These are phyloP conservation scores for Butastur rufipennis DNA, from an alignment of 2,113 vertebrate genomes.

Conservation along the genomic window DNA sequence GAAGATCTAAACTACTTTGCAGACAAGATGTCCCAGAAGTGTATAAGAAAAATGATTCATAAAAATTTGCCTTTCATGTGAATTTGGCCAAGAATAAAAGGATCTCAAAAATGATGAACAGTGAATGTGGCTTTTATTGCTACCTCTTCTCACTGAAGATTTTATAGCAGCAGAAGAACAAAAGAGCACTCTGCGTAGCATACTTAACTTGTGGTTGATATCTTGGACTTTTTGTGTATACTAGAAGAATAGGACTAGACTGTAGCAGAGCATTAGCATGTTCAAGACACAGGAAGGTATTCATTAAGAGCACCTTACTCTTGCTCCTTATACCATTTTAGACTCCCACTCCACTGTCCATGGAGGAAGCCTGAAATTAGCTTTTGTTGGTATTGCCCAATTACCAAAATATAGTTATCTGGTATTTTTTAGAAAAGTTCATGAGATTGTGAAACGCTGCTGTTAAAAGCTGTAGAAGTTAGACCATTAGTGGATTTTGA, in stretches of 20 bases:
- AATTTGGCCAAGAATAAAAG: not conserved
- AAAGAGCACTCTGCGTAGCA: not conserved
- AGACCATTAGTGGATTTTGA: conserved; percentile 23
- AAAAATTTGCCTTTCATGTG: not conserved
- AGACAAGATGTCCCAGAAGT: not conserved
- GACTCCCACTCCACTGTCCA: not conserved
- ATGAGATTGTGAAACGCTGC: not conserved
- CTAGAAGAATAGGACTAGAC: not conserved
- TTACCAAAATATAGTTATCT: not conserved
- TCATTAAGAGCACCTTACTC: not conserved
- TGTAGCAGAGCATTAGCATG: not conserved
- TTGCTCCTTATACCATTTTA: not conserved
- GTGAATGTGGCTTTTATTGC: not conserved
- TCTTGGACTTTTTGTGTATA: not conserved
- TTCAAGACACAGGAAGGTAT: not conserved
- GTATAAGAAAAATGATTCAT: not conserved
- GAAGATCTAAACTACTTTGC: not conserved
- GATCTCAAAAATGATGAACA: not conserved
- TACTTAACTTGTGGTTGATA: not conserved
- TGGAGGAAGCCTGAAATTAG: not conserved
- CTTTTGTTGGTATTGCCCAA: not conserved
- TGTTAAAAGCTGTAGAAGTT: conserved; percentile 48
- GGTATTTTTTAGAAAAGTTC: not conserved
- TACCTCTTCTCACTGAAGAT: not conserved
- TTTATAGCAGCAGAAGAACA: not conserved